Evolutionary conservation across 30 jellyfish, hydroid and myxozoan genomes (phyloP).

Genomic region (Morbakka virulenta): DNA sequence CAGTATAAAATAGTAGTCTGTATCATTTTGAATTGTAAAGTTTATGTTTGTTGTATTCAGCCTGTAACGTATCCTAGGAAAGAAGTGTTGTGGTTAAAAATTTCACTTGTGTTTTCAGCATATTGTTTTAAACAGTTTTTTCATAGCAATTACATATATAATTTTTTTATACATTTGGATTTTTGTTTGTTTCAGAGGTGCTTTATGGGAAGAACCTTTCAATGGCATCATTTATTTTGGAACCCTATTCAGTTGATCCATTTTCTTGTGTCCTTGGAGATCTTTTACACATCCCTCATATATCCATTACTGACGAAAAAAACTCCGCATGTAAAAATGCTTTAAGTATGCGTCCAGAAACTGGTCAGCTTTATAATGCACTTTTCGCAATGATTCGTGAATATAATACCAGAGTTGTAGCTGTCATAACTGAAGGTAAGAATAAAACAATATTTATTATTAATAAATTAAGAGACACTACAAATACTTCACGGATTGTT

Average conservation of each 20-base stretch:
- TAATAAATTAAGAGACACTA: too few species aligned
- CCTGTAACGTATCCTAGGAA: too few species aligned
- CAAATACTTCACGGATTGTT: too few species aligned
- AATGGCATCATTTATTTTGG: slow-evolving; percentile 64
- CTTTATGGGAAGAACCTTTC: slow-evolving; percentile 21
- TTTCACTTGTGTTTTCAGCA: too few species aligned
- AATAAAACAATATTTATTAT: too few species aligned
- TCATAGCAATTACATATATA: too few species aligned
- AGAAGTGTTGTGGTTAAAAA: too few species aligned
- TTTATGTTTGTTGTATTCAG: too few species aligned
- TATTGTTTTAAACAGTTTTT: too few species aligned
- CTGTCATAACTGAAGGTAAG: slow-evolving; percentile 65
- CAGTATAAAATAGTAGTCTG: too few species aligned
- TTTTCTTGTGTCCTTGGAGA: slow-evolving; percentile 71
- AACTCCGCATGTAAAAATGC: slow-evolving; percentile 64
- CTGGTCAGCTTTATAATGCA: slow-evolving; percentile 57
- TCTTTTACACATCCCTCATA: slow-evolving; percentile 69
- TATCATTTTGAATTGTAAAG: too few species aligned
- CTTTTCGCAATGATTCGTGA: slow-evolving; percentile 57
- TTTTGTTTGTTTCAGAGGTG: slow-evolving; percentile 9
- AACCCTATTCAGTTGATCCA: slow-evolving; percentile 58
- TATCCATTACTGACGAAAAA: slow-evolving; percentile 67
- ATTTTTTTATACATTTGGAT: too few species aligned
- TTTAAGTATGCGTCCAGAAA: slow-evolving; percentile 79
- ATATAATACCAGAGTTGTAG: slow-evolving; percentile 58